Evolutionary conservation across 2,888 invertebrate species (phyloP), one percentile per base, ranked within the genome.

Genomic region (Tachystola acroxantha): DNA sequence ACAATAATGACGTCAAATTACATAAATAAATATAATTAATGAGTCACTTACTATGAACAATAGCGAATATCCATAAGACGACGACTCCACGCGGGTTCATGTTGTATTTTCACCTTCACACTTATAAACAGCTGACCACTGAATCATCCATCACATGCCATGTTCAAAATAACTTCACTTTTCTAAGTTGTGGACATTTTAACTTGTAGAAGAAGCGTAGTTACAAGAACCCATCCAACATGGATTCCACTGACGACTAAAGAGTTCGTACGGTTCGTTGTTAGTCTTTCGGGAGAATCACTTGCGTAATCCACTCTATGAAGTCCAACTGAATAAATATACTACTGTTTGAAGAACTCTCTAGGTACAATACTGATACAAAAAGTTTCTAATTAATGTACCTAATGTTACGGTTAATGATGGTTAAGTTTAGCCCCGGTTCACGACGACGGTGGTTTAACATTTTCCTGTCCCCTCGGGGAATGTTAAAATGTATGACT

Each of bases 241-340:
- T 6, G 6, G 4, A 9, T 32, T 32, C 36, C 10, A 26, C 25
- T 10, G 32, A 32, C 13, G 22, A 37, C 27, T 37, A 24, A 32
- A 14, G 32, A 24, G 13, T 13, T 7, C 2, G n/a, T n/a, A n/a
- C n/a, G n/a, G n/a, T n/a, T n/a, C n/a, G n/a, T n/a, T n/a, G n/a
- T n/a, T n/a, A n/a, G n/a, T n/a, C n/a, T n/a, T n/a, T n/a, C n/a
- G n/a, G 52, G 16, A 6, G 16, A 16, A 64, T 57, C 60, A 64
- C 53, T 64, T 56, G 50, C 47, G 50, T 50, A 46, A 40, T 50
- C 48, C 42, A 46, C 42, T 46, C 49, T 50, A 48, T 44, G 46
- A 47, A 39, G 29, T 42, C 48, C 77, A 76, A 55, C 75, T 78
- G 78, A 59, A 45, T 53, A 73, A 75, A 75, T 53, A 74, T 41